Percentiles rank a stretch among this genome's conserved stretches.
These are phyloP conservation scores for Oreamnos americanus DNA, from an alignment of 2,113 vertebrate species.

Conservation along the genomic window DNA sequence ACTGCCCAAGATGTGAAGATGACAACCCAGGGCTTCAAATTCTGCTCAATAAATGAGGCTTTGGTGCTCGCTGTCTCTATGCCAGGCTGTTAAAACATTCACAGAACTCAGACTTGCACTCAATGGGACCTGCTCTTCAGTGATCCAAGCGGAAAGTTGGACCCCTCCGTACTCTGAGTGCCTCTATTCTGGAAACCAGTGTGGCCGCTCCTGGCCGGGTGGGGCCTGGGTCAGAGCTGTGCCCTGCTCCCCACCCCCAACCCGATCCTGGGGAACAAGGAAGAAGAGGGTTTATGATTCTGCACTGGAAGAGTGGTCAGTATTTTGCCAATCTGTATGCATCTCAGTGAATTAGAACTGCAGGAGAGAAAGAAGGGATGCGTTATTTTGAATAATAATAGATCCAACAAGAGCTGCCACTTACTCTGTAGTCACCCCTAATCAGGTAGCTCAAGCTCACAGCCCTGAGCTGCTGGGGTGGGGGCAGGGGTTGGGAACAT, in stretches of 20 bases:
- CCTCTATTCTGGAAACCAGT: neutral
- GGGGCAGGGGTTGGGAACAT: fast-evolving
- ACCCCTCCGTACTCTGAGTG: neutral
- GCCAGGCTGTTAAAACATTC: neutral
- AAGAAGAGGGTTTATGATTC: neutral
- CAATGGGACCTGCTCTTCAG: neutral
- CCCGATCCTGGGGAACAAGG: neutral
- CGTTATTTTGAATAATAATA: neutral
- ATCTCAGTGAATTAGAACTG: neutral
- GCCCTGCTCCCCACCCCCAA: neutral
- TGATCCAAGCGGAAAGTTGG: neutral
- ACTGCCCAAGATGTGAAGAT: neutral
- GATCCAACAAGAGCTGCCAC: neutral
- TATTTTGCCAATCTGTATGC: neutral
- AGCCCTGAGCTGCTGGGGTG: neutral
- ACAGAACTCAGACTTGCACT: neutral
- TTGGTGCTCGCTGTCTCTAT: too few relatives aligned
- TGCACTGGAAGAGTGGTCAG: too few relatives aligned
- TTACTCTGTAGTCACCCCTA: neutral
- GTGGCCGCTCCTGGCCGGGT: neutral
- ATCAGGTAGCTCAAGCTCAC: neutral
- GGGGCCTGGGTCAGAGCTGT: neutral
- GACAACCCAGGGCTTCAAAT: neutral
- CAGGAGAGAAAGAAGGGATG: neutral
- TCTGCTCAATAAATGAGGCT: neutral